These are phyloP conservation scores for Drosophila trichaetosa DNA, from an alignment of 2,888 invertebrate species.

Conservation along the genomic window DNA sequence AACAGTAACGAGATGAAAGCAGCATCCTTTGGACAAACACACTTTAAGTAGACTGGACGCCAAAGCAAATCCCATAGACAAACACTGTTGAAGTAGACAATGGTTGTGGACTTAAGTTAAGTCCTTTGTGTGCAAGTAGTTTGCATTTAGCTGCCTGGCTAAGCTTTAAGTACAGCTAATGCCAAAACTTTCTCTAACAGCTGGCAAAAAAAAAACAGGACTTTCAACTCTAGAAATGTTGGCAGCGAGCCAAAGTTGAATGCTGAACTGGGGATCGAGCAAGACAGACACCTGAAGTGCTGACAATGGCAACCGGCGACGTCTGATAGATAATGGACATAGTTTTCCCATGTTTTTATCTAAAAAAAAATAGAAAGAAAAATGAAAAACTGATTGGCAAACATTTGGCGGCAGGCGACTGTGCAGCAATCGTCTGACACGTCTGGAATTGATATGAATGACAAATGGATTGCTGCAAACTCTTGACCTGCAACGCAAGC, in stretches of 20 bases:
- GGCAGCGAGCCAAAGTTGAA: conserved; percentile 43
- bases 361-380: not conserved
- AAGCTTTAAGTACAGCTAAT: conserved; percentile 58
- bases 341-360: not conserved
- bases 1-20: not conserved
- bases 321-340: conserved; percentile 32
- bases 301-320: conserved; percentile 27
- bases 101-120: conserved; percentile 7
- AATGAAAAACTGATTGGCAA: conserved; percentile 19
- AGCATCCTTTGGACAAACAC: conserved; percentile 8
- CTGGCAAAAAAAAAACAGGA: conserved; percentile 11
- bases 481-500: conserved; percentile 62
- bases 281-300: conserved; percentile 25
- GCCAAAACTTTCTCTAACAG: conserved; percentile 47
- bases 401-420: conserved; percentile 25
- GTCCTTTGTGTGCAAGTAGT: conserved; percentile 27
- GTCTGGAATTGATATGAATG: conserved; percentile 57
- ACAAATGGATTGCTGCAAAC: conserved; percentile 42
- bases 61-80: conserved; percentile 6
- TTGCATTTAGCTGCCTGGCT: conserved; percentile 31
- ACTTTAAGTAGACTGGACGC: not conserved
- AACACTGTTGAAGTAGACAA: conserved; percentile 10
- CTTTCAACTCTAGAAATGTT: conserved; percentile 24
- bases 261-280: not conserved
- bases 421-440: conserved; percentile 23